Evolutionary conservation across 2,888 invertebrate genomes (phyloP), one percentile per base, ranked within the genome.

Genomic region (Lutraria lutraria): DNA sequence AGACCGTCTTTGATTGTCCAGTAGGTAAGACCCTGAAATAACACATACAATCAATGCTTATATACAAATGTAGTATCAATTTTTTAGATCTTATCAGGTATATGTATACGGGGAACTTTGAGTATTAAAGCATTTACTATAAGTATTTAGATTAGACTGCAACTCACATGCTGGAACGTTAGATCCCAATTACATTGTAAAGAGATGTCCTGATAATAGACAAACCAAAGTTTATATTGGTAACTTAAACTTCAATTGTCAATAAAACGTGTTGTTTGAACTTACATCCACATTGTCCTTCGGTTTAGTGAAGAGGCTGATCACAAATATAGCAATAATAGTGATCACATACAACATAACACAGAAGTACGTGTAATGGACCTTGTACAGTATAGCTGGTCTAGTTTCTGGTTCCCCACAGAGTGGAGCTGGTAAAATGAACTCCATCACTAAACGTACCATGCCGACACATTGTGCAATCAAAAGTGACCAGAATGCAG

Each of bases 401-500:
- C 97, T 91, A 0, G 89, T 89, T 88, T 97, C 97, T 34, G 90
- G 90, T 85, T 95, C 94, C 15, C 96, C 96, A 92, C 97, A 97
- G 0, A 89, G 81, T 4, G 97, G 97, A 80, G 95, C 95, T 0
- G 94, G 94, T 89, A 95, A 97, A 19, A 94, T 88, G 87, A 97
- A 96, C 86, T 97, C 97, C 84, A 97, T 88, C 13, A 94, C 91
- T 96, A 97, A 96, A 52, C 97, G 94, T 43, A 95, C 92, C 0
- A 96, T 87, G 29, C 97, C 97, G 68, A 96, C 94, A 6, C 95
- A 53, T 84, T 97, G 96, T 12, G 97, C 97, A 6, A 93, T 87
- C 90, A 97, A 93, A 60, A 97, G 94, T 6, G 96, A 96, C 95
- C 96, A 96, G 92, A 97, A 97, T 19, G 97, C 97, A 8, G 97